Evolutionary conservation across 2,113 vertebrate species (phyloP).

Genomic region (Mola mola): DNA sequence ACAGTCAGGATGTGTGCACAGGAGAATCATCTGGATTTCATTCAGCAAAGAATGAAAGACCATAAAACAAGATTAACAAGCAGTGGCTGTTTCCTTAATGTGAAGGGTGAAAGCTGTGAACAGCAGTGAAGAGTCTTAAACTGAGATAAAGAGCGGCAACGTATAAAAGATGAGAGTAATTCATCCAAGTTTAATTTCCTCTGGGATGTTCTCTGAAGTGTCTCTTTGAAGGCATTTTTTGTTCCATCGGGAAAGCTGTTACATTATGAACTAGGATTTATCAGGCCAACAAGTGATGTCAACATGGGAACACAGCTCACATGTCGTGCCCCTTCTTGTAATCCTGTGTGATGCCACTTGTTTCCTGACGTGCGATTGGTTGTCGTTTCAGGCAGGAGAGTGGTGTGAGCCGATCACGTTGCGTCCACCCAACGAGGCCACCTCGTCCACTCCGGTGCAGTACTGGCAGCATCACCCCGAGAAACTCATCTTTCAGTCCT

Average conservation of each 20-base stretch:
- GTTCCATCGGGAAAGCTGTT: slow-evolving; percentile 20
- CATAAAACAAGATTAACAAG: slow-evolving; percentile 8
- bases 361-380: slow-evolving; percentile 33
- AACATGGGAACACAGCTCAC: background rate
- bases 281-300: slow-evolving; percentile 33
- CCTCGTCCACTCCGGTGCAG: slow-evolving; percentile 96
- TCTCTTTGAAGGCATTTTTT: slow-evolving; percentile 14
- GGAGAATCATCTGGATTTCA: slow-evolving; percentile 49
- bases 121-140: slow-evolving; percentile 11
- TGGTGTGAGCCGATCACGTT: slow-evolving; percentile 99
- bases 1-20: background rate
- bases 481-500: slow-evolving; percentile 99
- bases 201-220: slow-evolving; percentile 21
- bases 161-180: slow-evolving; percentile 7
- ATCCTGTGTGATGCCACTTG: slow-evolving; percentile 6
- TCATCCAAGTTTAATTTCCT: slow-evolving; percentile 42
- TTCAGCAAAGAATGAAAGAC: slow-evolving; percentile 36
- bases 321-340: slow-evolving; percentile 11
- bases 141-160: slow-evolving; percentile 1
- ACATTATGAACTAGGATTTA: slow-evolving; percentile 10
- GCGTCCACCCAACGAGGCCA: slow-evolving; percentile 96
- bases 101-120: slow-evolving; percentile 16
- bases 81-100: slow-evolving; percentile 30
- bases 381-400: slow-evolving; percentile 94
- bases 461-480: slow-evolving; percentile 99